These are phyloP conservation scores for Acarapis woodi DNA, from an alignment of 1,140 invertebrate genomes.

Conservation along the genomic window DNA sequence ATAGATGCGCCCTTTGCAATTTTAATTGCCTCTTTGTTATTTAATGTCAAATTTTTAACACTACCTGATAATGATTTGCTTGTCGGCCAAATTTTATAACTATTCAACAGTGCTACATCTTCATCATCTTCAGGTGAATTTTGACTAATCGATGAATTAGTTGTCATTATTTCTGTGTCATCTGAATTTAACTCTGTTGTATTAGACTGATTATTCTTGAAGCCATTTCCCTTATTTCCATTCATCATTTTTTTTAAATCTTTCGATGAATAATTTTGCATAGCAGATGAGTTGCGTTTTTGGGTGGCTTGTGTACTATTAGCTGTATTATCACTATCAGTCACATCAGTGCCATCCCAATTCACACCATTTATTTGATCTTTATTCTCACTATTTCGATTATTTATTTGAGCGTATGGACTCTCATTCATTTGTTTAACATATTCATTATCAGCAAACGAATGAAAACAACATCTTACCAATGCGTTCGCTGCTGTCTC, in stretches of 20 bases:
- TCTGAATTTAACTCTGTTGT: constrained; percentile 16
- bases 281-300: too few species aligned
- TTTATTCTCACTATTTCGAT: constrained; percentile 14
- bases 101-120: too few species aligned
- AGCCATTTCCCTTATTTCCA: too few species aligned
- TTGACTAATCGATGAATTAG: constrained; percentile 8
- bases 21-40: too few species aligned
- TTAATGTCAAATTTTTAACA: too few species aligned
- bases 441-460: constrained; percentile 73
- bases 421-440: constrained; percentile 27
- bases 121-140: constrained; percentile 30
- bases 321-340: background rate
- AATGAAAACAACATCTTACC: constrained; percentile 74
- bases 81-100: constrained; percentile 61
- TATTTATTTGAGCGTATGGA: constrained; percentile 12
- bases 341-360: background rate
- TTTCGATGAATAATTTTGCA: background rate
- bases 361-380: constrained; percentile 12
- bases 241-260: background rate
- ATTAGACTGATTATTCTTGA: background rate
- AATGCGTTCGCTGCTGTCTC: constrained; percentile 78
- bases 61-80: constrained; percentile 9
- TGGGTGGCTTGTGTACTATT: background rate
- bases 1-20: constrained; percentile 29
- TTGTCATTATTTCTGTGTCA: too few species aligned